Base-by-base conservation (phyloP, 2,797 vertebrate species). In the Fistularia commersonii region DNA sequence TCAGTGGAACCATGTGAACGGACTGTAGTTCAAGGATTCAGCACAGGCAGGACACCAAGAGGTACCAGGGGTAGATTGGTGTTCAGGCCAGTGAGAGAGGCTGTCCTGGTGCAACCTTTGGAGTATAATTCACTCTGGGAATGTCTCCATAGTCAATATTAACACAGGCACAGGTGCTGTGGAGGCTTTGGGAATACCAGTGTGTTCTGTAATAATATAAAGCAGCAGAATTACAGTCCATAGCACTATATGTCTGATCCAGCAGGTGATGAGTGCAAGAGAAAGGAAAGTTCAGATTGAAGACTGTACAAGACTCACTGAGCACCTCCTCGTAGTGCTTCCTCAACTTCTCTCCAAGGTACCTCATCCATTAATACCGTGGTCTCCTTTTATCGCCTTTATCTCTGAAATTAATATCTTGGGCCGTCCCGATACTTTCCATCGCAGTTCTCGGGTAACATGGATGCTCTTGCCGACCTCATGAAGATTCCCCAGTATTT, bases 401-500 rank as follows among this genome's bases (percentile, higher is more conserved):
- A 7, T 8, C 45, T 13, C 41, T 9, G 37, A 33, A 37, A 8
- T 35, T 33, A 2, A 12, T 34, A 2, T 36, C 23, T 9, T 5
- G 32, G 8, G 41, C 41, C 15, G 41, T 42, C 15, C n/a, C 11
- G 32, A 9, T 3, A 11, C 50, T 7, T 55, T 45, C 81, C 54
- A 61, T 32, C 61, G 38, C 79, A 97, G 95, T 97, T 92, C 88
- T 92, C 92, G 50, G 57, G 77, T 51, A 86, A 90, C 69, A 62
- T 70, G 57, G 89, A 91, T 52, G 82, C 89, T 52, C 81, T 92
- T 54, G 81, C 88, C 54, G 92, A 84, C 45, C 87, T 98, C 64
- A 85, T 96, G 70, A 93, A 87, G 86, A 93, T 96, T 66, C 93
- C 93, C 63, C 93, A 92, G 72, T 93, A 90, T 82, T 96, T 93